phyloP scores from a whole-genome alignment of 2,113 vertebrate genomes.

The Aviceda subcristata region DNA sequence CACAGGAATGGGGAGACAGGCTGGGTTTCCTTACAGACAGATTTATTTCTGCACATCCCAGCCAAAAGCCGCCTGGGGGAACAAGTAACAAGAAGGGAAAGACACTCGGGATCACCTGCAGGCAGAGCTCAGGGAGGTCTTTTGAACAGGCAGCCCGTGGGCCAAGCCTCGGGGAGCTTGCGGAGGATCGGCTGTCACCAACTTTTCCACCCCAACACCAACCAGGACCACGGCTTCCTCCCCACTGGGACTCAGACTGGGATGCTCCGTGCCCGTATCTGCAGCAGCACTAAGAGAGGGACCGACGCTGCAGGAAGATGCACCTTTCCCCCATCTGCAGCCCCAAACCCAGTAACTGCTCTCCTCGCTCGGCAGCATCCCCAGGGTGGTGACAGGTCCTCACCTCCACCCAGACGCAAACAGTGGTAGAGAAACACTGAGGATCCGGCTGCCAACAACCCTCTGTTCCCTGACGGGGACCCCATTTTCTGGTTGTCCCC shows the following conservation, averaged over 20 bases:
- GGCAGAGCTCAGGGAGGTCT: background rate
- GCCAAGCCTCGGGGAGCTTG: background rate
- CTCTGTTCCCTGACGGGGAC: background rate
- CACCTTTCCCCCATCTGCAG: background rate
- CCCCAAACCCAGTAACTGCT: background rate
- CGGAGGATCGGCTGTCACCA: background rate
- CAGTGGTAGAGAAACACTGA: background rate
- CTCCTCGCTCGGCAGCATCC: background rate
- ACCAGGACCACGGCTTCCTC: background rate
- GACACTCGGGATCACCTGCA: background rate
- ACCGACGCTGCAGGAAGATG: rapidly evolving
- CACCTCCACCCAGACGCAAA: background rate
- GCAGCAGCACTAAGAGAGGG: background rate
- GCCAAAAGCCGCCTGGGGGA: background rate
- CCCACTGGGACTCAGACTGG: background rate
- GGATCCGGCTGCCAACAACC: background rate
- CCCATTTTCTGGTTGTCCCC: background rate
- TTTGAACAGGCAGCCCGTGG: background rate
- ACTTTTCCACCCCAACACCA: background rate
- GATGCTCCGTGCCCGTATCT: background rate
- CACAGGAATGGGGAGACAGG: background rate
- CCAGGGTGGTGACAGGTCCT: background rate
- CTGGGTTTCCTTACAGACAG: background rate
- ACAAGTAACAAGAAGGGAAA: background rate
- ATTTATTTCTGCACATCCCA: background rate